Conservation (phyloP, 2,797 vertebrate species). For the Crenichthys baileyi region DNA sequence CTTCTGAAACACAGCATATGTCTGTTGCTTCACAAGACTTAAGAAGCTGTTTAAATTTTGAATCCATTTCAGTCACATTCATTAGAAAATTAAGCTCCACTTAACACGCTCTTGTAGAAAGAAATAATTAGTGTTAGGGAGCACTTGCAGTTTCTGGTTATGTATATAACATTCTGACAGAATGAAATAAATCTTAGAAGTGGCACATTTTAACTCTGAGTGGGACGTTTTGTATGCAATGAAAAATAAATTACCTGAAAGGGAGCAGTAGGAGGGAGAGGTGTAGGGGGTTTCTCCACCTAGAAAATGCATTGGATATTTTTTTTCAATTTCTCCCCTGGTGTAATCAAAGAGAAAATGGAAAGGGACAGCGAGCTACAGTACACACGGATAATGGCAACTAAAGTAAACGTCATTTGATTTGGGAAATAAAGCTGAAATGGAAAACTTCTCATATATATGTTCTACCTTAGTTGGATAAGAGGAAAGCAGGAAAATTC, state of each 20-base stretch:
- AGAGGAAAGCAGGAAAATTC: too few species aligned
- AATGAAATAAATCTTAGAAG: constrained; percentile 54
- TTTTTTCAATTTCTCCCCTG: constrained; percentile 59
- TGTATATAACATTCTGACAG: constrained; percentile 45
- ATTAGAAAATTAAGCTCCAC: constrained; percentile 41
- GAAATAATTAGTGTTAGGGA: constrained; percentile 40
- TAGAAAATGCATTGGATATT: constrained; percentile 43
- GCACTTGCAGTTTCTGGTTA: constrained; percentile 53
- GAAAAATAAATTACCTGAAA: constrained; percentile 71
- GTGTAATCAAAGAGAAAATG: constrained; percentile 57
- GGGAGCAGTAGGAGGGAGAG: constrained; percentile 13
- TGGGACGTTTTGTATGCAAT: constrained; percentile 64
- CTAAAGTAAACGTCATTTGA: constrained; percentile 6
- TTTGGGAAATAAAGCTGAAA: constrained; percentile 35
- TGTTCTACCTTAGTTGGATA: too few species aligned
- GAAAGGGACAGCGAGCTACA: constrained; percentile 34
- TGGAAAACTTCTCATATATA: not conserved
- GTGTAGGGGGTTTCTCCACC: not conserved
- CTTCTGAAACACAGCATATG: not conserved
- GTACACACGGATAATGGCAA: constrained; percentile 51
- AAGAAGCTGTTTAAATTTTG: constrained; percentile 31
- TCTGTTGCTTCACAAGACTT: constrained; percentile 7
- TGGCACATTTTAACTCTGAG: constrained; percentile 53
- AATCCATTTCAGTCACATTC: constrained; percentile 43
- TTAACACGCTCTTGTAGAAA: constrained; percentile 46